Evolutionary conservation across 1,140 invertebrate species (phyloP).

Genomic region (Mamestra configurata): DNA sequence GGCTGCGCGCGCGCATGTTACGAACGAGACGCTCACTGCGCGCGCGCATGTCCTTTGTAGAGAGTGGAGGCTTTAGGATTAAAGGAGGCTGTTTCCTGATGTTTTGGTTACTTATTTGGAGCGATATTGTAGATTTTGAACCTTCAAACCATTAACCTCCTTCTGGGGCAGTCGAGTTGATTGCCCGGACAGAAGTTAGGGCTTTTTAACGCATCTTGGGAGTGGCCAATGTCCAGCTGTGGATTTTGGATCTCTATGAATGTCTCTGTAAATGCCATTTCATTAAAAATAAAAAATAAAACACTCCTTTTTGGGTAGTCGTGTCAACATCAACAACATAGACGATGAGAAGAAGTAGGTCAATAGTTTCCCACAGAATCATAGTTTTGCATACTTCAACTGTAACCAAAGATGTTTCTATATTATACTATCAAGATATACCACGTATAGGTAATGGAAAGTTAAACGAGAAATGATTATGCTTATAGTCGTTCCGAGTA

Average conservation of each 20-base stretch:
- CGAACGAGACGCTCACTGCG: conserved; percentile 29
- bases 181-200: too few relatives aligned
- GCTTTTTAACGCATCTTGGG: too few relatives aligned
- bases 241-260: too few relatives aligned
- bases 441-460: background rate
- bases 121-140: too few relatives aligned
- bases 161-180: too few relatives aligned
- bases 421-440: background rate
- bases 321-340: too few relatives aligned
- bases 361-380: background rate
- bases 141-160: too few relatives aligned
- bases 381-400: background rate
- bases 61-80: background rate
- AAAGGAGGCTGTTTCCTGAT: conserved; percentile 5
- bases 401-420: background rate
- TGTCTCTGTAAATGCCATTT: too few relatives aligned
- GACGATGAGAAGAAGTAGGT: background rate
- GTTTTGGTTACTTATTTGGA: background rate
- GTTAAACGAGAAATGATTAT: background rate
- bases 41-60: conserved; percentile 15
- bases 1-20: conserved; percentile 14
- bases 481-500: too few relatives aligned
- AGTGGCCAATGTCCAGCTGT: too few relatives aligned
- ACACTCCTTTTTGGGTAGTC: too few relatives aligned
- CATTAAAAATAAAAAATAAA: too few relatives aligned